A percentile compares a stretch with the other conserved stretches of the same genome.
Conservation (phyloP, 2,113 vertebrate genomes). For the Raja brachyura region DNA sequence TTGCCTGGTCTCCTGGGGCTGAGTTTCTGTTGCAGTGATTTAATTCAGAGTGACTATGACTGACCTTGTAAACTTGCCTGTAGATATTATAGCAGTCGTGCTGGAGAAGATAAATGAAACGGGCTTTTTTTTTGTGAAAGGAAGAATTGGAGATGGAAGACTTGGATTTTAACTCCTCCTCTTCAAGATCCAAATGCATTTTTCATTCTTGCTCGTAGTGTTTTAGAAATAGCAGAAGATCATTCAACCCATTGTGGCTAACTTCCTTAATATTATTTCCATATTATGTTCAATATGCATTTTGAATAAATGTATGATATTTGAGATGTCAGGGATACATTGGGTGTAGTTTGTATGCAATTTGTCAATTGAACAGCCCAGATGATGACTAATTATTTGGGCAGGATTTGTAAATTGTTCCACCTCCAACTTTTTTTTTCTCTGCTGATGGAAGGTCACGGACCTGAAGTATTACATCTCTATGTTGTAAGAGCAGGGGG, state of each 20-base stretch:
- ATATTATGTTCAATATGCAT: background rate
- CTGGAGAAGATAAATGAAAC: conserved; percentile 21
- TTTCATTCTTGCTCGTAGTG: background rate
- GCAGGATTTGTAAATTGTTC: background rate
- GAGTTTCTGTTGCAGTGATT: conserved; percentile 59
- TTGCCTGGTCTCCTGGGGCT: conserved; percentile 61
- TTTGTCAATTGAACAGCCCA: background rate
- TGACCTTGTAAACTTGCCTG: conserved; percentile 71
- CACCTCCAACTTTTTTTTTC: background rate
- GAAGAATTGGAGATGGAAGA: background rate
- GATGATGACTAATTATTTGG: background rate
- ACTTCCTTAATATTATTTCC: background rate
- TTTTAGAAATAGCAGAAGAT: background rate
- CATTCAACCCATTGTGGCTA: background rate
- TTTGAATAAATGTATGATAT: background rate
- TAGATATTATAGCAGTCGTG: conserved; percentile 40
- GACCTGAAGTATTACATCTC: background rate
- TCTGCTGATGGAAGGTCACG: background rate
- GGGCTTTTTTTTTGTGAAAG: conserved; percentile 9
- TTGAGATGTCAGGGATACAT: background rate
- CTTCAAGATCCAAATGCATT: background rate
- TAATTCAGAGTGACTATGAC: conserved; percentile 70
- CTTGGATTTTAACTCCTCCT: conserved; percentile 6
- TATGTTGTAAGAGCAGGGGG: background rate
- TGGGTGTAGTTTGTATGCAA: background rate